Evolutionary conservation across 2,888 invertebrate species (phyloP), one percentile per base, ranked within the genome.

Genomic region (Aspidiotus rigidus): DNA sequence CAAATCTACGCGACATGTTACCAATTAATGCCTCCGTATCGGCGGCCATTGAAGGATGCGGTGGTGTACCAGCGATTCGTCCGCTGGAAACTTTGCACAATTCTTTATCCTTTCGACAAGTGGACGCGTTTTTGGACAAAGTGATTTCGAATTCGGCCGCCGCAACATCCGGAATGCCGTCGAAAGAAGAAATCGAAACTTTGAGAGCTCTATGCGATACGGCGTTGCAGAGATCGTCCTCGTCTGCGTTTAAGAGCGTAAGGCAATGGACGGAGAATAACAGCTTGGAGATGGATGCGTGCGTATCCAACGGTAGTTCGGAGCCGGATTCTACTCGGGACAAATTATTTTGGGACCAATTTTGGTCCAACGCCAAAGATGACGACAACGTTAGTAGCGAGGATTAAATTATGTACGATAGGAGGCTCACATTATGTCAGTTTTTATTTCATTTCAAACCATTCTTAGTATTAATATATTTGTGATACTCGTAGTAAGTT

Each of bases 11-110:
- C 74, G 89, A 90, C 77, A 89, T 90, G 87, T 87, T 90, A 74
- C 88, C 90, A n/a, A 83, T 84, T 73, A 82, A 86, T 70, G 84
- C 87, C 13, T 84, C 87, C 72, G 78, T 80, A 42, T 87, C 90
- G 79, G 88, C 90, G 90, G 89, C 87, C 69, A 83, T 90, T 77
- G 90, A 90, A 79, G 91, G 90, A 44, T 90, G 90, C 79, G 91
- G 90, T 72, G 91, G 92, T 70, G 95, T 96, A 73, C 98, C 98
- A 40, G 90, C 95, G 1, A 93, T 99, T 75, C 87, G 97, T 44
- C 96, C 97, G 1, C 80, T 99, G 78, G 98, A 99, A 82, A 99
- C 98, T 7, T 82, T 99, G 71, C 98, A 99, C 83, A 98, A 99
- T 80, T 93, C 95, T 62, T 81, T 98, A 74, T 96, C 95, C 63